Evolutionary conservation across 2,113 vertebrate species (phyloP).

Genomic region (Danionella cerebrum): DNA sequence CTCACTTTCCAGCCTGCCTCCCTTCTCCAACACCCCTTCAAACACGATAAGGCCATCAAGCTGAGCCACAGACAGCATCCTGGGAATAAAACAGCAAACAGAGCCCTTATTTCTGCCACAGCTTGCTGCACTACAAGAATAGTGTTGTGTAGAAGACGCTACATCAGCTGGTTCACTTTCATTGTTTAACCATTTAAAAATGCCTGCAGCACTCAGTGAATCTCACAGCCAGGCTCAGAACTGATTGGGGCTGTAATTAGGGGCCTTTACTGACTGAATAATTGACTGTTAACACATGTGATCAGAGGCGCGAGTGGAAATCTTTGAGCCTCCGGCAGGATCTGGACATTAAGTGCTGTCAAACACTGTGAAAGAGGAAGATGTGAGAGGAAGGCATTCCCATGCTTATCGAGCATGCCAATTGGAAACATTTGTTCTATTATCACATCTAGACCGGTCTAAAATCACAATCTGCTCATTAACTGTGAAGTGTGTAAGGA

Average conservation of each 20-base stretch:
- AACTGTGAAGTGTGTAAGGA: not conserved
- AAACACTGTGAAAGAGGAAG: not conserved
- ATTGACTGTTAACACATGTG: constrained; percentile 26
- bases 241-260: constrained; percentile 20
- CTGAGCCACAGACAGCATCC: not conserved
- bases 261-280: constrained; percentile 17
- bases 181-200: constrained; percentile 6
- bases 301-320: not conserved
- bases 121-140: not conserved
- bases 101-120: not conserved
- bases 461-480: not conserved
- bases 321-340: not conserved
- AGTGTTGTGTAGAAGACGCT: not conserved
- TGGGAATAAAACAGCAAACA: not conserved
- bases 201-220: not conserved
- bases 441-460: not conserved
- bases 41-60: not conserved
- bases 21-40: not conserved
- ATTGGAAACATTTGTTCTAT: not conserved
- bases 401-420: not conserved
- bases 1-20: not conserved
- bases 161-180: constrained; percentile 4
- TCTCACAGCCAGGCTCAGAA: not conserved
- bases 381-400: not conserved
- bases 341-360: not conserved